phyloP scores from a whole-genome alignment of 2,113 vertebrate species.

The Pteruthius melanotis region DNA sequence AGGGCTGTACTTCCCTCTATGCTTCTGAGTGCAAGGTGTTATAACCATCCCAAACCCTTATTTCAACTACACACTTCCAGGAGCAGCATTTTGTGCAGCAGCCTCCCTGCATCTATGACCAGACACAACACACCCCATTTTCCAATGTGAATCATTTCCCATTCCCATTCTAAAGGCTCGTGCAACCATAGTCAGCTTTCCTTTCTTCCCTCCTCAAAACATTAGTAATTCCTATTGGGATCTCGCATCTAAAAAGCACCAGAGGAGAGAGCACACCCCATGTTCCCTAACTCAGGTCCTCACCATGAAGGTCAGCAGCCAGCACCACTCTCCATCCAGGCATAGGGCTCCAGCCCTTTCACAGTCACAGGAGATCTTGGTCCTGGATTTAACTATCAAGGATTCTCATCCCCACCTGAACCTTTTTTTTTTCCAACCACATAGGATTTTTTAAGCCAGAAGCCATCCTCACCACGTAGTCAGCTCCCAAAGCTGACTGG shows the following conservation, averaged over 20 bases:
- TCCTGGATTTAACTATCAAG: background rate
- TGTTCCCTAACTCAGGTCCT: background rate
- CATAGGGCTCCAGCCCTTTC: background rate
- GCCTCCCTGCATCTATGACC: background rate
- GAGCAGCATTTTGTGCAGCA: background rate
- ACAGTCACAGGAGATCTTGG: background rate
- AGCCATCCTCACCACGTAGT: fast-evolving
- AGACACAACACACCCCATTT: background rate
- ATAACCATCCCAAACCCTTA: background rate
- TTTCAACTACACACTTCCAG: background rate
- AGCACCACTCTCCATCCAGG: background rate
- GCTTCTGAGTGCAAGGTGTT: fast-evolving
- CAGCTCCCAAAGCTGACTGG: background rate
- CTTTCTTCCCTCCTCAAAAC: background rate
- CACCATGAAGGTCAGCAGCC: background rate
- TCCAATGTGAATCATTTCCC: background rate
- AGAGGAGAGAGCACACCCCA: background rate
- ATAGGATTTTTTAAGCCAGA: background rate
- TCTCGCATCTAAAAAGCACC: background rate
- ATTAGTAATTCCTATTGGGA: background rate
- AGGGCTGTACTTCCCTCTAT: fast-evolving
- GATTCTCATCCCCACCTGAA: background rate
- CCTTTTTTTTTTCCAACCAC: background rate
- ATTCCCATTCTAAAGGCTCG: background rate
- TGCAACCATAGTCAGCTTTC: background rate